These are phyloP conservation scores for Apis dorsata DNA, from an alignment of 1,140 invertebrate genomes.

Conservation along the genomic window DNA sequence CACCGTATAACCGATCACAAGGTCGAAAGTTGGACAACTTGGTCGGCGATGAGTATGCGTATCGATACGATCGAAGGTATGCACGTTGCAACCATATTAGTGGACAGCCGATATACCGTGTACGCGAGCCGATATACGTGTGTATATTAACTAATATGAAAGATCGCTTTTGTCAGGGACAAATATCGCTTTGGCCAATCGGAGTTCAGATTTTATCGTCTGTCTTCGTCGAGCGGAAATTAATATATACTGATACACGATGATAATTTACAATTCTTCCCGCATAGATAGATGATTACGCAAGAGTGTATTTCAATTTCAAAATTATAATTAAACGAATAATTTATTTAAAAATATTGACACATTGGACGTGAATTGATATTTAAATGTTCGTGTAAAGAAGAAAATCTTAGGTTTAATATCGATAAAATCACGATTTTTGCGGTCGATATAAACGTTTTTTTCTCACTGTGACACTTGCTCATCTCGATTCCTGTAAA, in stretches of 20 bases:
- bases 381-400: too few species aligned
- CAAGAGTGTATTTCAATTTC: neutral
- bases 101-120: neutral
- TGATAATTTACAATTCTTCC: neutral
- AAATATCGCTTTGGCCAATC: neutral
- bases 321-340: neutral
- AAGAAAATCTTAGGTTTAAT: too few species aligned
- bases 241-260: neutral
- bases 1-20: slow-evolving; percentile 26
- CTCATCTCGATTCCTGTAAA: too few species aligned
- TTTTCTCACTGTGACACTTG: too few species aligned
- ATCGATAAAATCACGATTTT: too few species aligned
- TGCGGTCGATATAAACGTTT: too few species aligned
- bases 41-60: slow-evolving; percentile 32
- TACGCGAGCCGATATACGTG: neutral
- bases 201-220: neutral
- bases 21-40: slow-evolving; percentile 50
- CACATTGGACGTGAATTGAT: too few species aligned
- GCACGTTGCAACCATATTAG: slow-evolving; percentile 36
- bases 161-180: slow-evolving; percentile 34
- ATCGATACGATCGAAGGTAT: slow-evolving; percentile 28
- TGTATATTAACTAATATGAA: slow-evolving; percentile 33
- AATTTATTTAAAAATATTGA: too few species aligned
- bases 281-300: neutral
- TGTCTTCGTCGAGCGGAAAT: neutral